Base-by-base conservation (phyloP, 2,888 invertebrate species). In the Harpalus rubripes region DNA sequence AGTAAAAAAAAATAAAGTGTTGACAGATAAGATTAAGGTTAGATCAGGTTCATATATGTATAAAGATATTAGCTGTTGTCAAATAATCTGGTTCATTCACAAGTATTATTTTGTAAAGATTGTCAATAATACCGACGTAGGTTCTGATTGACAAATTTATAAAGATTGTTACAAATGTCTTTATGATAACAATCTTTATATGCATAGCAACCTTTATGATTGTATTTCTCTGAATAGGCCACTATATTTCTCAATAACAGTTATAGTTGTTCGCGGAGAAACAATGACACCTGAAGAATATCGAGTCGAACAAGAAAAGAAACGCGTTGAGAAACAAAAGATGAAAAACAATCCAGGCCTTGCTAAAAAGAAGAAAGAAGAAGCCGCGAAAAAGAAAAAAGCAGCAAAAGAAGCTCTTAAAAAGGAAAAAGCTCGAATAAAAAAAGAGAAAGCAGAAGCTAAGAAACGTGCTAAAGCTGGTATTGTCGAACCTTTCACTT, bases 271-370 rank as follows among this genome's bases (percentile, higher is more conserved):
- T 0, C 91, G 91, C 85, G 94, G 94, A 8, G 92, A 95, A 89
- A 93, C 93, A 0, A 91, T 93, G 87, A 93, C 93, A 0, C 93
- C 94, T 1, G 91, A 93, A 86, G 94, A 95, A 88, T 95, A 92
- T 88, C 85, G 93, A 16, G 91, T 92, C 16, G 90, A 91, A 26
- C 88, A 89, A 80, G 88, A 90, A 86, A 88, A 85, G 22, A 89
- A 88, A 86, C 87, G 88, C 83, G 87, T 86, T 76, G 89, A 88
- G 87, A 90, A 88, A 85, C 87, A 84, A 82, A 90, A 88, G 87
- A 84, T 91, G 0, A 92, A 92, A 89, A 89, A 89, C 56, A 90
- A 90, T 88, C 90, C 90, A 12, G 89, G 89, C 41, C 90, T 88
- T 85, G 89, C 89, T 61, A 86, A 76, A 68, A 92, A 92, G 89